Evolutionary conservation across 2,797 vertebrate species (phyloP).

Genomic region (Helarctos malayanus): DNA sequence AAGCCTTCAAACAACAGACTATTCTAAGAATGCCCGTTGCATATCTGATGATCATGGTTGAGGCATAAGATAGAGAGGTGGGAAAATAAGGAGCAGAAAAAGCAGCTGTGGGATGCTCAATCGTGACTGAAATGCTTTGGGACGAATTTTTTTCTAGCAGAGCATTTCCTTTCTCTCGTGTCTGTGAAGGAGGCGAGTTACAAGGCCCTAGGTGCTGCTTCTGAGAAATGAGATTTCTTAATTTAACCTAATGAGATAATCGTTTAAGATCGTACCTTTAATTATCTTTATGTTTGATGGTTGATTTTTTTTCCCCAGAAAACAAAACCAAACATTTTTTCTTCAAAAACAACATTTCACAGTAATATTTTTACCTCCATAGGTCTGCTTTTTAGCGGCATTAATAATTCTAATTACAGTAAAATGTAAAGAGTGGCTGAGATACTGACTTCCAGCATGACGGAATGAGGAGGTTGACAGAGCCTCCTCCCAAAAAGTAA

Average conservation of each 20-base stretch:
- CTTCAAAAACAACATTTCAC: conserved; percentile 51
- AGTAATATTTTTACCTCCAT: background rate
- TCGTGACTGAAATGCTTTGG: background rate
- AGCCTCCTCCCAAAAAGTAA: background rate
- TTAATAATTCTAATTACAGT: background rate
- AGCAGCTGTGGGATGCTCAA: background rate
- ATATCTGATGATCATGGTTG: background rate
- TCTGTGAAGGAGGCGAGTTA: background rate
- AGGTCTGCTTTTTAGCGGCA: background rate
- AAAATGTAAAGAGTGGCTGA: background rate
- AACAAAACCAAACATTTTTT: background rate
- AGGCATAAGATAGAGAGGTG: background rate
- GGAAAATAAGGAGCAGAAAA: background rate
- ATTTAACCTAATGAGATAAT: background rate
- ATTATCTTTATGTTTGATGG: background rate
- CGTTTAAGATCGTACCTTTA: background rate
- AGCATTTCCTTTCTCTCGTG: background rate
- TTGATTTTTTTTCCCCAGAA: background rate
- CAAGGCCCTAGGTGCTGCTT: background rate
- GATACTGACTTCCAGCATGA: background rate
- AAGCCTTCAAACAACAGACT: background rate
- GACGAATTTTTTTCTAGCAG: background rate
- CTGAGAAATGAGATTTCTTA: background rate
- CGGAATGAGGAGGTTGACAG: background rate
- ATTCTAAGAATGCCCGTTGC: background rate